A percentile compares a stretch with the other conserved stretches of the same genome.
These are phyloP conservation scores for Cairina moschata DNA, from an alignment of 2,113 vertebrate genomes.

Conservation along the genomic window DNA sequence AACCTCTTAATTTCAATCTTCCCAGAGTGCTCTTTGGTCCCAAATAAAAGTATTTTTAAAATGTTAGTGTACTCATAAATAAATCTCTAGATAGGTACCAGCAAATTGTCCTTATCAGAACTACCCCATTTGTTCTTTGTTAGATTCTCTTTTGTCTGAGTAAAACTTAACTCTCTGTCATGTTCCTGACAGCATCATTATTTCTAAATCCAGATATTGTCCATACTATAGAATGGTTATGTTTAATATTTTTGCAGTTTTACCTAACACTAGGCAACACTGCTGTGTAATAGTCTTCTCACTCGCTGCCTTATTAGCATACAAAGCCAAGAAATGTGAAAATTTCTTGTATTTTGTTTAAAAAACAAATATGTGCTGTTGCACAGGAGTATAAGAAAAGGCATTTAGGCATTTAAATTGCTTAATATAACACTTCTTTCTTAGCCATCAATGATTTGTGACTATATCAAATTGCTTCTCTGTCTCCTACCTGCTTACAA, in stretches of 20 bases:
- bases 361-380: background rate
- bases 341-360: background rate
- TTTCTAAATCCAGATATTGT: background rate
- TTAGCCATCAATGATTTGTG: background rate
- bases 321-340: background rate
- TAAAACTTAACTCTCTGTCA: background rate
- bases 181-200: background rate
- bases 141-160: background rate
- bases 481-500: background rate
- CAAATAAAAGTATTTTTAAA: background rate
- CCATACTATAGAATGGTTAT: background rate
- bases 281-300: background rate
- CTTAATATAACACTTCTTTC: background rate
- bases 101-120: background rate
- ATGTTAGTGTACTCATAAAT: background rate
- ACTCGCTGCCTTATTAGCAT: background rate
- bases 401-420: background rate
- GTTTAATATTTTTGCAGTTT: background rate
- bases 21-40: background rate
- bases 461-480: background rate
- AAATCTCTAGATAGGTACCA: background rate
- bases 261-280: background rate
- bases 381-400: background rate
- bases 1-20: background rate
- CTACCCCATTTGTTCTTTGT: background rate